Base-by-base conservation (phyloP, 2,113 vertebrate species). In the Amazona vittata region DNA sequence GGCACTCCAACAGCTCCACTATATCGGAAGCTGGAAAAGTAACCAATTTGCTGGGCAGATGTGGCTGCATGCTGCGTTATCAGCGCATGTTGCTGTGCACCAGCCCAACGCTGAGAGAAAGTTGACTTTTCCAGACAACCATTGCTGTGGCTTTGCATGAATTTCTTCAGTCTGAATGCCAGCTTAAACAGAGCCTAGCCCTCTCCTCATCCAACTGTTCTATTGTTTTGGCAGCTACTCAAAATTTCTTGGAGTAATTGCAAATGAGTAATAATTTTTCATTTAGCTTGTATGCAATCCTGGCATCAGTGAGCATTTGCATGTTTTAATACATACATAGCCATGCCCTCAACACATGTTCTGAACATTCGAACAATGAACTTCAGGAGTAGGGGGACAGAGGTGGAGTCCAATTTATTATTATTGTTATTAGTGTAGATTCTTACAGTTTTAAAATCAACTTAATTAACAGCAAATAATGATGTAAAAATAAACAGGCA, bases 171-270 rank as follows among this genome's bases (percentile, higher is more conserved):
- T 59, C 37, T 37, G 7, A 86, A 47, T 91, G 74, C 86, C 89
- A 89, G 69, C 74, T 92, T 93, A 60, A 89, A 46, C 46, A 70
- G 94, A 81, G 60, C 68, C n/a, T 39, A 57, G 70, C 37, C 76
- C 28, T 81, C 37, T 82, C 43, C 35, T 84, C 57, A 75, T 89
- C 50, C 81, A 95, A 52, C 65, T 84, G 69, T 44, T 86, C 69
- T 89, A 16, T 86, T 86, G 60, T 84, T 89, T 86, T 96, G 94
- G 89, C 86, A 76, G 47, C 33, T 82, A 64, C 73, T 75, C 83
- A 93, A 52, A 79, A 71, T 62, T 68, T 94, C 74, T 79, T 82
- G 86, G 93, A 94, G 64, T 86, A 89, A 94, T 94, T 91, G 89
- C 81, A 95, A 71, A 68, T 47, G 6, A 83, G 35, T 60, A 90